These are phyloP conservation scores for Sylvia borin DNA, from an alignment of 2,797 vertebrate species.

Conservation along the genomic window DNA sequence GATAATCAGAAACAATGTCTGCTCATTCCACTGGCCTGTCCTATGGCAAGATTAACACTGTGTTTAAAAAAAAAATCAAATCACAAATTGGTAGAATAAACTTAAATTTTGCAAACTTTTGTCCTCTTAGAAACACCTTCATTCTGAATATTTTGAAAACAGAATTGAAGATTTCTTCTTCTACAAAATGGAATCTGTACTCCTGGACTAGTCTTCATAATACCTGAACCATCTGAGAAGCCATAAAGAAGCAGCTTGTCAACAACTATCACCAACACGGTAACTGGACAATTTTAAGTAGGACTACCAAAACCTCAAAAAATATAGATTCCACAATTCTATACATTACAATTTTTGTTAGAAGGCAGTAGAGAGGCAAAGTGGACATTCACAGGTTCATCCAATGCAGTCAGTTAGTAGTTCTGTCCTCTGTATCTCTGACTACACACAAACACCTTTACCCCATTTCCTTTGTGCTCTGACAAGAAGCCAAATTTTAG, in stretches of 20 bases:
- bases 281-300: not conserved
- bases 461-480: not conserved
- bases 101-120: not conserved
- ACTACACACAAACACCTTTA: not conserved
- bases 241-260: not conserved
- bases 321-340: not conserved
- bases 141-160: not conserved
- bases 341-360: not conserved
- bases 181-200: not conserved
- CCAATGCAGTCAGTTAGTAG: not conserved
- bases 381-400: not conserved
- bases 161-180: not conserved
- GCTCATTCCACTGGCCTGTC: not conserved
- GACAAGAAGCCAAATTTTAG: not conserved
- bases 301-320: not conserved
- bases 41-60: not conserved
- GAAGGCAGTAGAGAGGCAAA: not conserved
- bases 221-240: not conserved
- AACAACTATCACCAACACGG: not conserved
- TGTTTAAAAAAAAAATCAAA: not conserved
- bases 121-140: not conserved
- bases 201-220: not conserved
- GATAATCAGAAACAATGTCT: not conserved
- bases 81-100: not conserved
- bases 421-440: not conserved